These are phyloP conservation scores for Lasioglossum albipes DNA, from an alignment of 1,140 invertebrate species.

Conservation along the genomic window DNA sequence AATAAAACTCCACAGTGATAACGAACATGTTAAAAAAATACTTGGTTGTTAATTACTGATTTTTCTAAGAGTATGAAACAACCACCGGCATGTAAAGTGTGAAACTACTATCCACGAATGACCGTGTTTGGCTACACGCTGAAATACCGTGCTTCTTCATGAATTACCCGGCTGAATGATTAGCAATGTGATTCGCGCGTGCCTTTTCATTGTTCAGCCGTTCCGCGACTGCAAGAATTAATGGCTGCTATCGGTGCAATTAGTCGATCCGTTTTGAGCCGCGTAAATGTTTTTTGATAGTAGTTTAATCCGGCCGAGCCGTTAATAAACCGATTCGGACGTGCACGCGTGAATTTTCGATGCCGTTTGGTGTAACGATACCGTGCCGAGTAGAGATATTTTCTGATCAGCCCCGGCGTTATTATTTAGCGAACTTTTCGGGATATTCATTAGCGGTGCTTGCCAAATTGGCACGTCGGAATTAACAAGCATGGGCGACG, in stretches of 20 bases:
- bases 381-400: neutral
- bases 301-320: conserved; percentile 39
- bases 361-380: neutral
- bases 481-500: neutral
- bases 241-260: conserved; percentile 48
- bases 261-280: conserved; percentile 30
- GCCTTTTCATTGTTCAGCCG: neutral
- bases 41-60: too few relatives aligned
- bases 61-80: too few relatives aligned
- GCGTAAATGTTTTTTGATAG: conserved; percentile 49
- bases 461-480: neutral
- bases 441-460: conserved; percentile 5
- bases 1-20: too few relatives aligned
- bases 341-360: neutral
- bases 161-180: conserved; percentile 24
- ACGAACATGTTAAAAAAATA: too few relatives aligned
- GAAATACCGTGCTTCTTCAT: neutral
- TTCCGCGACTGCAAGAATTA: conserved; percentile 25
- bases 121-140: neutral
- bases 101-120: too few relatives aligned
- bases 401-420: neutral
- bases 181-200: neutral
- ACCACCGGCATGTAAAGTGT: too few relatives aligned
- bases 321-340: conserved; percentile 49
- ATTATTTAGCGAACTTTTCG: conserved; percentile 4